A percentile compares a stretch with the other conserved stretches of the same genome.
Conservation (phyloP, 2,888 invertebrate genomes). For the Protodeltote pygarga region DNA sequence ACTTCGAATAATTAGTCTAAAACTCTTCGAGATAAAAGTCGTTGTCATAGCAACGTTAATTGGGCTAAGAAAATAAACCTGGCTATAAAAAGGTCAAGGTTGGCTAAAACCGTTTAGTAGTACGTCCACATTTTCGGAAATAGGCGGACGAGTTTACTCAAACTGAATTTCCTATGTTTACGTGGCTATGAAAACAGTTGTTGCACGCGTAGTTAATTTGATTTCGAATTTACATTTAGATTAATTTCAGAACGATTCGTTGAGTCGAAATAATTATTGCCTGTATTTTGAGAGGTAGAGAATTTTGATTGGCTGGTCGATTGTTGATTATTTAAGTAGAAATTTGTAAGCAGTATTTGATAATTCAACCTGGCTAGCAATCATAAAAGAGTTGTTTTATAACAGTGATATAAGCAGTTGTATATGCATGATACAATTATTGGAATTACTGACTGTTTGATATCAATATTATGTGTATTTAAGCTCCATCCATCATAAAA, state of each 20-base stretch:
- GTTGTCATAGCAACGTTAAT: slow-evolving; percentile 37
- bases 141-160: slow-evolving; percentile 51
- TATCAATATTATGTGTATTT: no score
- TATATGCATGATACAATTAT: no score
- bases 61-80: slow-evolving; percentile 34
- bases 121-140: slow-evolving; percentile 51
- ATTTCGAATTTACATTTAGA: slow-evolving; percentile 1
- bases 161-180: slow-evolving; percentile 45
- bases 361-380: no score
- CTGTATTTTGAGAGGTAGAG: background rate
- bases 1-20: slow-evolving; percentile 23
- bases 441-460: no score
- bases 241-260: background rate
- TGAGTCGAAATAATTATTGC: background rate
- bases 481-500: no score
- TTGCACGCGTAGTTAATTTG: background rate
- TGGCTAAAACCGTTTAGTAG: slow-evolving; percentile 46
- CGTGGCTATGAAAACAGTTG: slow-evolving; percentile 33
- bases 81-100: slow-evolving; percentile 53
- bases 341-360: no score
- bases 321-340: no score
- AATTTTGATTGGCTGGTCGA: no score
- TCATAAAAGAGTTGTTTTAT: no score
- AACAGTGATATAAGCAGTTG: no score
- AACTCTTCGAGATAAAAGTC: slow-evolving; percentile 13